Evolutionary conservation across 2,113 vertebrate genomes (phyloP), one percentile per base, ranked within the genome.

Genomic region (Ptilorrhoa leucosticta): DNA sequence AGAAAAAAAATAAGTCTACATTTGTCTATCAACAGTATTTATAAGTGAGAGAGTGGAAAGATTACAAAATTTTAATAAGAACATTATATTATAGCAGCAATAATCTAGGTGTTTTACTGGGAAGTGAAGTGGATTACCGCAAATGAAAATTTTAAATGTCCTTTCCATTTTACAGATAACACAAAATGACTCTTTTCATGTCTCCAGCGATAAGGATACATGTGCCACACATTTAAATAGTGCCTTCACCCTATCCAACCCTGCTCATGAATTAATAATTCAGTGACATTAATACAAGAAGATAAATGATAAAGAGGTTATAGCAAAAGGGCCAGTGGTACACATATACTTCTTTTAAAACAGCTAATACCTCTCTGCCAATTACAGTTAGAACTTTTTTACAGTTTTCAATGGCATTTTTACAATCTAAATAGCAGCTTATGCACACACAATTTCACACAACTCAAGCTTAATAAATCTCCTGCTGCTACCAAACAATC

Each of bases 141-240:
- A 98, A 99, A 99, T 99, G 98, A 98, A 99, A 99, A 98, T 99
- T 99, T 99, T 98, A 98, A 99, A 99, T 98, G 98, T 98, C 98
- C 98, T 99, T 99, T 99, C 98, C 98, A 98, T 98, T 98, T 98
- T 97, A 98, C 91, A 98, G 99, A 99, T 99, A 99, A 98, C 98
- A 97, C 98, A 98, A 99, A 99, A 99, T 98, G 98, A 99, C 98
- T 99, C 98, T 98, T 99, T 99, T 99, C 99, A 99, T 98, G 98
- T 98, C 97, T 97, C 96, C 68, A 86, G 98, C 35, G 98, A 99
- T 99, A 99, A 99, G 98, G 98, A 98, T 98, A 98, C 98, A 98
- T 98, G 98, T 98, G 98, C 97, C 97, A 97, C 97, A 97, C 95
- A 97, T 96, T 98, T 98, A 99, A 99, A 99, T 97, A 97, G 98